These are phyloP conservation scores for Machimus atricapillus DNA, from an alignment of 2,888 invertebrate species.

Conservation along the genomic window DNA sequence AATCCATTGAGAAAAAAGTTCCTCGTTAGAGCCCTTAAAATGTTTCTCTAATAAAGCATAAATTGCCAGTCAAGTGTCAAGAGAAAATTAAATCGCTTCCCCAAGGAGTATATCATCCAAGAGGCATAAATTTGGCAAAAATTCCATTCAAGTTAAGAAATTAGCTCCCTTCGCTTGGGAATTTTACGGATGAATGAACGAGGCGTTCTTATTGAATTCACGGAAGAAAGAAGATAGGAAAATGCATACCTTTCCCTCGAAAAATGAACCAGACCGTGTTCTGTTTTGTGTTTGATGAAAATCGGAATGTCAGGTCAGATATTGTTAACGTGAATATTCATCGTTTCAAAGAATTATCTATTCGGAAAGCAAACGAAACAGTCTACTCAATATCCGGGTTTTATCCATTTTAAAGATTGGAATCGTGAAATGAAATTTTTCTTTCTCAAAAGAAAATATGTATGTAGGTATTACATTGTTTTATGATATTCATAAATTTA, in stretches of 20 bases:
- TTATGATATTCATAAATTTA: too few species aligned
- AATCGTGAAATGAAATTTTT: neutral
- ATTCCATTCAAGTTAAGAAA: neutral
- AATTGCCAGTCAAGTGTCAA: constrained; percentile 33
- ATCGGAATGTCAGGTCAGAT: neutral
- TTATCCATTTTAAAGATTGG: neutral
- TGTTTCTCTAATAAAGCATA: constrained; percentile 8
- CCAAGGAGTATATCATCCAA: constrained; percentile 1
- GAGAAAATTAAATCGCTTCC: constrained; percentile 20
- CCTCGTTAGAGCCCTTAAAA: neutral
- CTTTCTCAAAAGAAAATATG: neutral
- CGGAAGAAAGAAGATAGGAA: neutral
- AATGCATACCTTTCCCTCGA: neutral
- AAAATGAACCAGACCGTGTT: neutral
- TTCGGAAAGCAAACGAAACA: neutral
- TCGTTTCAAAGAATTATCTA: neutral
- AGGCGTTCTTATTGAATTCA: neutral
- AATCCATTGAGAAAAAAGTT: neutral
- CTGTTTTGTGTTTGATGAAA: constrained; percentile 1
- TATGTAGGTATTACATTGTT: neutral
- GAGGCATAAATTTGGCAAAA: neutral
- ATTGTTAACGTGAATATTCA: neutral
- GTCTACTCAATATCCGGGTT: neutral
- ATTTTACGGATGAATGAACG: neutral
- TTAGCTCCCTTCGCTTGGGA: neutral